Evolutionary conservation across 2,888 invertebrate genomes (phyloP).

Genomic region (Atherix ibis): DNA sequence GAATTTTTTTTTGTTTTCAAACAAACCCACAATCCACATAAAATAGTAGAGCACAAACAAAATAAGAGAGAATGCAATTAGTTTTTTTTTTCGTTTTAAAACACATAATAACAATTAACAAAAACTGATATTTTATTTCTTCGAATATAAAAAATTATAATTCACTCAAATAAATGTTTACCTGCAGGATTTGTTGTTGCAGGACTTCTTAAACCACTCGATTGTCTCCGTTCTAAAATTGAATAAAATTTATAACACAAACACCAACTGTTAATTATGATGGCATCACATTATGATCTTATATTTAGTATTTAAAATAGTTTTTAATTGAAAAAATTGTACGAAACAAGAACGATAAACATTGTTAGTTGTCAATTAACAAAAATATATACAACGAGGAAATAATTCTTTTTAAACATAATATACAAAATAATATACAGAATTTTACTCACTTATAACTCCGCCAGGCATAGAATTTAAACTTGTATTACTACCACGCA

Average conservation of each 20-base stretch:
- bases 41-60: slow-evolving; percentile 12
- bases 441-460: slow-evolving; percentile 19
- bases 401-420: not conserved
- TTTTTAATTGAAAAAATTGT: not conserved
- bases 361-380: too few relatives aligned
- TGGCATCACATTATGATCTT: too few relatives aligned
- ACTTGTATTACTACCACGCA: slow-evolving; percentile 20
- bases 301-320: too few relatives aligned
- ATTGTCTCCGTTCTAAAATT: slow-evolving; percentile 16
- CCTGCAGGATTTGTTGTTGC: slow-evolving; percentile 18
- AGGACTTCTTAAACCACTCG: slow-evolving; percentile 19
- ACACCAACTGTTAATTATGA: too few relatives aligned
- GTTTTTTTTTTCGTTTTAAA: slow-evolving; percentile 1
- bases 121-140: too few relatives aligned
- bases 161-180: too few relatives aligned
- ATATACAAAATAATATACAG: slow-evolving; percentile 1
- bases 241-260: too few relatives aligned
- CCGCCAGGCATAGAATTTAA: slow-evolving; percentile 19
- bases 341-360: too few relatives aligned
- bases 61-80: slow-evolving; percentile 10
- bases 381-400: slow-evolving; percentile 2
- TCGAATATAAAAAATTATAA: too few relatives aligned
- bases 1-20: not conserved
- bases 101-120: not conserved
- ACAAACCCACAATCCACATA: slow-evolving; percentile 4